A percentile compares a stretch with the other conserved stretches of the same genome.
phyloP scores from a whole-genome alignment of 1,140 invertebrate species.

The Penaeus indicus region DNA sequence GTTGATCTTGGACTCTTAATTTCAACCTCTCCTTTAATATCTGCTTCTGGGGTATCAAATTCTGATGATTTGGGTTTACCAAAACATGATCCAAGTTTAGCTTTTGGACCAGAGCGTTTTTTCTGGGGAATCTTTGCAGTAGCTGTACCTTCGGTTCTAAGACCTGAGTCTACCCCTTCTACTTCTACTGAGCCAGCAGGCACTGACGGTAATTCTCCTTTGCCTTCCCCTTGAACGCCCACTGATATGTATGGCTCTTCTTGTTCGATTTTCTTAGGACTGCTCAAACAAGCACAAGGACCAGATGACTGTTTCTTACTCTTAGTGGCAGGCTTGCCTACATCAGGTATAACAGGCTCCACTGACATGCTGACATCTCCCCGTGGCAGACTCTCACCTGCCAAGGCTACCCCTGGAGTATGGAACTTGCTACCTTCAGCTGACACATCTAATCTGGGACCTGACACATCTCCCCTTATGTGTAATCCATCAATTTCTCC shows the following conservation, averaged over 20 bases:
- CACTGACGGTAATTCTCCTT: background rate
- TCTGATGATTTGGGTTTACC: conserved; percentile 1
- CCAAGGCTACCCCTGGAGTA: background rate
- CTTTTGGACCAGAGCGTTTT: too few species aligned
- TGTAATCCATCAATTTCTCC: background rate
- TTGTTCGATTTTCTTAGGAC: conserved; percentile 22
- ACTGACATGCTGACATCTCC: conserved; percentile 2
- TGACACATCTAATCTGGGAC: background rate
- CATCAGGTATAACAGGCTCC: background rate
- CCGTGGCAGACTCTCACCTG: background rate
- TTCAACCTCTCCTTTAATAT: background rate
- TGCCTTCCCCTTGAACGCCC: background rate
- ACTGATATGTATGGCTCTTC: conserved; percentile 47
- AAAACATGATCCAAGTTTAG: conserved; percentile 17
- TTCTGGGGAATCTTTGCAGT: too few species aligned
- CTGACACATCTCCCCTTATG: conserved; percentile 12
- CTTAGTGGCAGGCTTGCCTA: background rate
- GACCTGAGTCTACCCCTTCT: too few species aligned
- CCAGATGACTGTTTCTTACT: conserved; percentile 30
- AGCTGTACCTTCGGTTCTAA: too few species aligned
- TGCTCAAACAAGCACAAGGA: conserved; percentile 42
- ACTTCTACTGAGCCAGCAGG: background rate
- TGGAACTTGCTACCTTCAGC: too few species aligned
- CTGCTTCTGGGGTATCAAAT: background rate
- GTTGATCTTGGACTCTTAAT: background rate